Evolutionary conservation across 2,888 invertebrate genomes (phyloP), one percentile per base, ranked within the genome.

Genomic region (Ormyrus thymus): DNA sequence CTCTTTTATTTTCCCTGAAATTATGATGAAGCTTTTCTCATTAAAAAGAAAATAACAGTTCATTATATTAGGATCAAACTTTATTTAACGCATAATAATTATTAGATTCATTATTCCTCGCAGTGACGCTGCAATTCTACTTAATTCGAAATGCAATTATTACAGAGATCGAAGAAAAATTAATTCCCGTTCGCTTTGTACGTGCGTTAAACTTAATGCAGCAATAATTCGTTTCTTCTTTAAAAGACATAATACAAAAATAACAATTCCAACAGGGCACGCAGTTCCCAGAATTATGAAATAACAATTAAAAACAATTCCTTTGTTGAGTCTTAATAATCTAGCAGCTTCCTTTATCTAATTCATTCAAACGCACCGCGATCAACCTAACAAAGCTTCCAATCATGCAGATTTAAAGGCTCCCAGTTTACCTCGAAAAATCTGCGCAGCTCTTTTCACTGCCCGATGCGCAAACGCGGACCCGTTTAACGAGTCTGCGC

Each of bases 401-500:
- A 48, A 73, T 56, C 69, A 48, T 76, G 62, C 48, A 69, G 56
- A 62, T 76, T 62, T 7, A 45, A 45, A 43, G 62, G 10, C 13
- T n/a, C 13, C 2, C 29, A 3, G 2, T 58, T 50, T 9, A 6
- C 0, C 58, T 13, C 58, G 13, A 29, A 66, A 59, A 62, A 48
- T 69, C 48, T 45, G 48, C 9, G 46, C 43, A 2, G n/a, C 61
- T 56, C 9, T 72, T 64, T 48, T 64, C n/a, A 9, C 46, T 1
- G 46, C 5, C 3, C 46, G 4, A 8, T 53, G 61, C 15, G 15
- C 62, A 11, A n/a, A 13, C n/a, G n/a, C 11, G 59, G 7, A 15
- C 46, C 13, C 45, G n/a, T 72, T 53, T 13, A 53, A 53, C 53
- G 62, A 50, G 51, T 71, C 7, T 43, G 51, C 46, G 46, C 3